These are phyloP conservation scores for Opisthocomus hoazin DNA, from an alignment of 2,113 vertebrate genomes.

Conservation along the genomic window DNA sequence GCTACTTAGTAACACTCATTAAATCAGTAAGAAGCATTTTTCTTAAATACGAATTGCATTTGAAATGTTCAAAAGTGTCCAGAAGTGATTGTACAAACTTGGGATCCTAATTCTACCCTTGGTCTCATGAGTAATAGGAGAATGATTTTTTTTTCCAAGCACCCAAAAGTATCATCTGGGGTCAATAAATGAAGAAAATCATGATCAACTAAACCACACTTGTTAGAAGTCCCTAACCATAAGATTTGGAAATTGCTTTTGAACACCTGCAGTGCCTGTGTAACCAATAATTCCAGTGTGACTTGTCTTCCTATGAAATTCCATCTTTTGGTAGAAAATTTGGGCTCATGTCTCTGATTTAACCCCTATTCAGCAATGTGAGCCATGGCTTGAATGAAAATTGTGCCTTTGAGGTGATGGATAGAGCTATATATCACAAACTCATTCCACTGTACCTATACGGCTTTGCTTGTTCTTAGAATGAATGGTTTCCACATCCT, in stretches of 20 bases:
- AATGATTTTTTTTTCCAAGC: not conserved
- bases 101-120: not conserved
- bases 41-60: not conserved
- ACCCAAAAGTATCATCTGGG: not conserved
- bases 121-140: not conserved
- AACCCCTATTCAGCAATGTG: not conserved
- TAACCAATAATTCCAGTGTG: not conserved
- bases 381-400: not conserved
- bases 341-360: not conserved
- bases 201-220: not conserved
- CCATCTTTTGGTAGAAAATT: not conserved
- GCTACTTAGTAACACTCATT: not conserved
- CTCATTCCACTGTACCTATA: not conserved
- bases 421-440: conserved; percentile 40
- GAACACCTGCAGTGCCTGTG: not conserved
- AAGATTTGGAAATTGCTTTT: not conserved
- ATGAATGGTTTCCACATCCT: conserved; percentile 8
- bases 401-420: not conserved
- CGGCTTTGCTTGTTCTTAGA: conserved; percentile 29
- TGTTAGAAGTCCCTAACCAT: not conserved
- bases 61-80: not conserved
- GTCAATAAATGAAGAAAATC: not conserved
- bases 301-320: not conserved
- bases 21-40: not conserved
- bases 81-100: not conserved